A percentile compares a stretch with the other conserved stretches of the same genome.
These are phyloP conservation scores for Sphinx pinastri DNA, from an alignment of 2,888 invertebrate genomes.

Conservation along the genomic window DNA sequence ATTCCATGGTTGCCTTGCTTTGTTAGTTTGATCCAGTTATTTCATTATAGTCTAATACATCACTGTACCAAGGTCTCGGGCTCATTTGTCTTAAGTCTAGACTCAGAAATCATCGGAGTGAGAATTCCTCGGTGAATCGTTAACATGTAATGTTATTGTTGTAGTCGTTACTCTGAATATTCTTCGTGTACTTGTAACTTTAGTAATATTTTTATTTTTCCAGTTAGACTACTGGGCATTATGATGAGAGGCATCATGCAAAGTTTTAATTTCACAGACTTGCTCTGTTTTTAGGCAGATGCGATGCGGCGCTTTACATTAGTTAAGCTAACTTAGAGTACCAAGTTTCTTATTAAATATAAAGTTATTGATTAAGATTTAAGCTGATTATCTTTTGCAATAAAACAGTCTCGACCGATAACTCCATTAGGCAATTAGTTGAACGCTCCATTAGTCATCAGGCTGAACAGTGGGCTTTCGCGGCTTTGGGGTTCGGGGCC, in stretches of 20 bases:
- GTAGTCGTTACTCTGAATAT: no score
- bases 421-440: conserved; percentile 17
- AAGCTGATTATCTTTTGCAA: neutral
- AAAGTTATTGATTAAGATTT: no score
- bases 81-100: neutral
- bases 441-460: conserved; percentile 7
- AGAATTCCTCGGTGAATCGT: neutral
- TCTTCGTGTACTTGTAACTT: no score
- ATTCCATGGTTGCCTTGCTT: conserved; percentile 11
- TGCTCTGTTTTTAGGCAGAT: no score
- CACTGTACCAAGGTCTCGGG: conserved; percentile 1
- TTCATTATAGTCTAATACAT: conserved; percentile 8
- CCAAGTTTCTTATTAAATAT: neutral
- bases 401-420: neutral
- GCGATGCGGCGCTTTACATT: neutral
- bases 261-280: no score
- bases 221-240: no score
- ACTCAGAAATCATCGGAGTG: neutral
- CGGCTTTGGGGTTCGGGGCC: neutral
- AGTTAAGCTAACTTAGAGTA: neutral
- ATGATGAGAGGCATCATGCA: no score
- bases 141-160: no score
- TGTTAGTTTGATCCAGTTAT: conserved; percentile 2
- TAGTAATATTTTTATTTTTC: no score
- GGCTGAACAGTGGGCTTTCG: neutral